phyloP scores from a whole-genome alignment of 2,888 invertebrate species.

The Dryococelus australis region DNA sequence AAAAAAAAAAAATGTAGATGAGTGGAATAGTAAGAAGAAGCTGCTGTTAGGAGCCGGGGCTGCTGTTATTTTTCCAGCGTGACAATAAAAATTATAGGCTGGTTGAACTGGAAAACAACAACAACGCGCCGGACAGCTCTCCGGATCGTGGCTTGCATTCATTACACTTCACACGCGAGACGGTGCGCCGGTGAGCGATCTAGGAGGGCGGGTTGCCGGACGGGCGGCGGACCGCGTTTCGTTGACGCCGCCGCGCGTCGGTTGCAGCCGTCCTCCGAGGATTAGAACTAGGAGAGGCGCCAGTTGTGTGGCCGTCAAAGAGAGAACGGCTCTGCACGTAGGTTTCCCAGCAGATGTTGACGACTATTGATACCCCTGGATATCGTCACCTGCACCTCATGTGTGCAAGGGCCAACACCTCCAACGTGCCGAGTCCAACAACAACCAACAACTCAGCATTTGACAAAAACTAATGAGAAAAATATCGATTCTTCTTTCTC shows the following conservation, averaged over 20 bases:
- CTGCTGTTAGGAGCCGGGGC: conserved; percentile 16
- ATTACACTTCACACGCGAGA: conserved; percentile 36
- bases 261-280: not conserved
- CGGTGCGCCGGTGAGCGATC: not conserved
- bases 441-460: too few relatives aligned
- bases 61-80: conserved; percentile 39
- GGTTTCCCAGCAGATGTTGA: too few relatives aligned
- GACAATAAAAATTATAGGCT: conserved; percentile 46
- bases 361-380: too few relatives aligned
- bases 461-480: too few relatives aligned
- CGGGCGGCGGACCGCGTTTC: not conserved
- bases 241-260: conserved; percentile 2
- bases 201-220: not conserved
- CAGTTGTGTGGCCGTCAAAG: not conserved
- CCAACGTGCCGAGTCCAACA: too few relatives aligned
- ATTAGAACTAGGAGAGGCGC: not conserved
- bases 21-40: conserved; percentile 26
- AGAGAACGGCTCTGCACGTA: too few relatives aligned
- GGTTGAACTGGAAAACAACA: conserved; percentile 42
- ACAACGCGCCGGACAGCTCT: conserved; percentile 34
- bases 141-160: conserved; percentile 37
- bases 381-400: too few relatives aligned
- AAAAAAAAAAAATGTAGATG: not conserved
- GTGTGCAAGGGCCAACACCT: too few relatives aligned
- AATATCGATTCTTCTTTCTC: too few relatives aligned